A percentile compares a stretch with the other conserved stretches of the same genome.
These are phyloP conservation scores for Frieseomelitta varia DNA, from an alignment of 1,140 invertebrate genomes.

Conservation along the genomic window DNA sequence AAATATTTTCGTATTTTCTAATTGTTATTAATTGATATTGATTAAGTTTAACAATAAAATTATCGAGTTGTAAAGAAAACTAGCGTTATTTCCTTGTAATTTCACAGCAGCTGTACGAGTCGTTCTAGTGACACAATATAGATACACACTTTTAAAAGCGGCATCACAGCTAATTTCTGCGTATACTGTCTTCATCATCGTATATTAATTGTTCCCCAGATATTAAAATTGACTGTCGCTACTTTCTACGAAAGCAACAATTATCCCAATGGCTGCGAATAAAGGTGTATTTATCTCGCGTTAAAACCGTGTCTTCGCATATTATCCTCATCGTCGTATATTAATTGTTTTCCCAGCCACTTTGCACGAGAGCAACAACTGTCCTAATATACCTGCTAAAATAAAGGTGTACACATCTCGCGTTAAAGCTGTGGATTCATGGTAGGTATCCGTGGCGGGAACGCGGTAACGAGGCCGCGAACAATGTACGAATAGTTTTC, in stretches of 20 bases:
- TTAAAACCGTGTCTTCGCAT: neutral
- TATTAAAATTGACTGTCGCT: neutral
- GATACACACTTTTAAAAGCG: too few species aligned
- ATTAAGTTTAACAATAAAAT: too few species aligned
- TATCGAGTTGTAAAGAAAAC: too few species aligned
- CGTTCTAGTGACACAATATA: too few species aligned
- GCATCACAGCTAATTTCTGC: too few species aligned
- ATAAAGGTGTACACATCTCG: neutral
- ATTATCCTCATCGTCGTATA: neutral
- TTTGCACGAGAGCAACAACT: neutral
- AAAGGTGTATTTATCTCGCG: neutral
- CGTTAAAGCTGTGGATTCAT: neutral
- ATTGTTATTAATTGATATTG: too few species aligned
- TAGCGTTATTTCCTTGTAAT: too few species aligned
- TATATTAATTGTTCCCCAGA: neutral
- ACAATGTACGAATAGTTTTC: constrained; percentile 44
- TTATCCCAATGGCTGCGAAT: too few species aligned
- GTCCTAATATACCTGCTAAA: neutral
- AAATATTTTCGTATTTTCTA: too few species aligned
- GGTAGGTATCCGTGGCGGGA: neutral
- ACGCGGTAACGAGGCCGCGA: constrained; percentile 18
- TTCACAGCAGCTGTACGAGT: too few species aligned
- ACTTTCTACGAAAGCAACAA: neutral
- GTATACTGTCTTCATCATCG: neutral
- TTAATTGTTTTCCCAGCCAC: too few species aligned